phyloP scores from a whole-genome alignment of 2,113 vertebrate species.

The Pituophis catenifer region DNA sequence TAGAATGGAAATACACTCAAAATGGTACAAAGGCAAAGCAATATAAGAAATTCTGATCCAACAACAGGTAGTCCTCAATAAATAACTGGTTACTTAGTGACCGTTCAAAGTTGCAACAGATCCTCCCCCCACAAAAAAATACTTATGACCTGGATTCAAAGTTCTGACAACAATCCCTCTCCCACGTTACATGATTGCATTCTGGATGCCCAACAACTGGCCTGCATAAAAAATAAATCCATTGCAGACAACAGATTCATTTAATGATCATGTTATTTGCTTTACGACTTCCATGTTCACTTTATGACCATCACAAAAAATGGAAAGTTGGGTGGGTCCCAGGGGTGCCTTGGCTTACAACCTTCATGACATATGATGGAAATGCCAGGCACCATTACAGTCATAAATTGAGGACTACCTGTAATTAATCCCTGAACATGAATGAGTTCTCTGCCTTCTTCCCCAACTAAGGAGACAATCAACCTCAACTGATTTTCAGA shows the following conservation, averaged over 20 bases:
- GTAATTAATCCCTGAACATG: background rate
- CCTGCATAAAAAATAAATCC: background rate
- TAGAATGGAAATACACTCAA: background rate
- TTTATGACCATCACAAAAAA: background rate
- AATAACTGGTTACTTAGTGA: background rate
- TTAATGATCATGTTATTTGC: background rate
- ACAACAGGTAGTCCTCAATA: background rate
- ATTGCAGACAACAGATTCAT: background rate
- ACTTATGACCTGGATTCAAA: background rate
- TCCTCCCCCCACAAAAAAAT: background rate
- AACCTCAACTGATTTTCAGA: background rate
- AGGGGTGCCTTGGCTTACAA: background rate
- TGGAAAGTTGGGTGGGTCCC: background rate
- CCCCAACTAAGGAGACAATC: background rate
- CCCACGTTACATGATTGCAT: background rate
- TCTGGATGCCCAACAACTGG: background rate
- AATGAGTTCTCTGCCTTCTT: background rate
- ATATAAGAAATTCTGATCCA: background rate
- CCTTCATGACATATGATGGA: background rate
- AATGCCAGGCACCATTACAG: background rate
- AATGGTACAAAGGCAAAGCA: background rate
- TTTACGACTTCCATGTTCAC: background rate
- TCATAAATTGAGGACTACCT: background rate
- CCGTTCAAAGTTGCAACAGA: background rate
- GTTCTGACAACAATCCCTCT: background rate